Evolutionary conservation across 2,888 invertebrate genomes (phyloP), one percentile per base, ranked within the genome.

Genomic region (Frankliniella fusca): DNA sequence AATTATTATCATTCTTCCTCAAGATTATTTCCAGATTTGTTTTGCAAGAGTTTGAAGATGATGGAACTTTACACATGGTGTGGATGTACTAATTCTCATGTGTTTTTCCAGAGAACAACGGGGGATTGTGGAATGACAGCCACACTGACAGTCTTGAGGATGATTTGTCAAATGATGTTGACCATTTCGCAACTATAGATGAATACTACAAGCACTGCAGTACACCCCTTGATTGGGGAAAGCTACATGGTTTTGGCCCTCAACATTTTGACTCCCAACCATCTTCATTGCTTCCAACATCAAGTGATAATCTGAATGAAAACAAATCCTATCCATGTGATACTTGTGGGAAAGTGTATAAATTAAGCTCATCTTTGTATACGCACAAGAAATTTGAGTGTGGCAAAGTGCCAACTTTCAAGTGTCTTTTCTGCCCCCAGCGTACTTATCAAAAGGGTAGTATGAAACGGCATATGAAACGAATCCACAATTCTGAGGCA

Each of bases 401-500:
- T 83, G 88, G 88, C 23, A 87, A 86, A 83, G 86, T 86, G 27
- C 88, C 88, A 3, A 85, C 85, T 80, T 88, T 87, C 83, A 86
- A 86, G 81, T 88, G 88, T 82, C 87, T 88, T 0, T 87, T 87
- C 84, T 88, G 88, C 83, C 85, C 85, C 79, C 87, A 87, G 85
- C 86, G 86, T 61, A 86, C 87, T 38, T 88, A 88, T 82, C 84
- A 85, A 70, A 86, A 85, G 84, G 85, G 85, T 80, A 86, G 86
- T 83, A 82, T 86, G 48, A 83, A 85, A 81, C 85, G 85, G 28
- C 86, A 86, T 81, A 84, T 86, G 79, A 84, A 85, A 38, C 80
- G 84, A 38, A 84, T 84, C 11, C 86, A 86, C 82, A 83, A 76
- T 12, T 27, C 70, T 76, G 70, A 76, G 8, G 70, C 70, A 76